These are phyloP conservation scores for Phyllostomus hastatus DNA, from an alignment of 2,113 vertebrate genomes.

Conservation along the genomic window DNA sequence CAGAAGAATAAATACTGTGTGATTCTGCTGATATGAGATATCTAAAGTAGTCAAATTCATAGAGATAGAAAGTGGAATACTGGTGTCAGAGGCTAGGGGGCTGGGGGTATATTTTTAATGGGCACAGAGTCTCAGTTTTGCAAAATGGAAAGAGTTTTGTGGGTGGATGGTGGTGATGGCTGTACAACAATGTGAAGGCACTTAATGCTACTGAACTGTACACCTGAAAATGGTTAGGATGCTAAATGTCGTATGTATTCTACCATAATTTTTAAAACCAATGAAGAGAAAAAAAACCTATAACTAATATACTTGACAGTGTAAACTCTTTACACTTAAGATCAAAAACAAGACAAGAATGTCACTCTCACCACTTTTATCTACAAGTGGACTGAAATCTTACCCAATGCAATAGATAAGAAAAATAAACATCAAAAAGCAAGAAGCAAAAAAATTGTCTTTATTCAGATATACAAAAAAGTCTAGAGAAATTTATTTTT, in stretches of 20 bases:
- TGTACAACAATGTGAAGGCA: too few relatives aligned
- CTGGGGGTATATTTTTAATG: too few relatives aligned
- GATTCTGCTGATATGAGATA: too few relatives aligned
- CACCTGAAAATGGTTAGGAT: background rate
- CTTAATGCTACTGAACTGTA: too few relatives aligned
- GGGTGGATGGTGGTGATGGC: too few relatives aligned
- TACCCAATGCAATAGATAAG: background rate
- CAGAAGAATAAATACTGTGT: too few relatives aligned
- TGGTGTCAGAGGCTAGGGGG: too few relatives aligned
- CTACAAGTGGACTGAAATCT: background rate
- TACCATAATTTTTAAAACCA: background rate
- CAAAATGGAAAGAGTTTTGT: too few relatives aligned
- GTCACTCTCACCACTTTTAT: background rate
- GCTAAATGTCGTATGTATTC: background rate
- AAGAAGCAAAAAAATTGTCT: slow-evolving; percentile 22
- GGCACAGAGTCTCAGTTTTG: too few relatives aligned
- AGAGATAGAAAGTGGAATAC: too few relatives aligned
- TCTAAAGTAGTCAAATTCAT: too few relatives aligned
- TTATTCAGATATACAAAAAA: slow-evolving; percentile 57
- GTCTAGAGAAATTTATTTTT: slow-evolving; percentile 23
- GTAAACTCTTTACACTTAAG: background rate
- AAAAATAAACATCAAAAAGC: slow-evolving; percentile 56
- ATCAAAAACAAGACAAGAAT: background rate
- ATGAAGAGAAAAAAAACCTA: background rate
- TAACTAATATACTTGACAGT: background rate